These are phyloP conservation scores for Neopipo cinnamomea DNA, from an alignment of 2,113 vertebrate species.

Conservation along the genomic window DNA sequence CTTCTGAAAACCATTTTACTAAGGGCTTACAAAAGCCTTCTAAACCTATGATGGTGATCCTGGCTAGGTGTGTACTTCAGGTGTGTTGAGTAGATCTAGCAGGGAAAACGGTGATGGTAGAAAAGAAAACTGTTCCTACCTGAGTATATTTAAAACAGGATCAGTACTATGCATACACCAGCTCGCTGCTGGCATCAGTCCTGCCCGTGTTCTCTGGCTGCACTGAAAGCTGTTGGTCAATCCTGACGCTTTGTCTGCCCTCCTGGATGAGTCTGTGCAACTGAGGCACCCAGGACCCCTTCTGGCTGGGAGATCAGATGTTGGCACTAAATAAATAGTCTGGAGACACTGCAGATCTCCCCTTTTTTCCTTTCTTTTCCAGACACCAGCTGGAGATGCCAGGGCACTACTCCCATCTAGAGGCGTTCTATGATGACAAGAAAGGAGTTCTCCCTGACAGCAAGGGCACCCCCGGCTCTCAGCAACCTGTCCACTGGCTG, in stretches of 20 bases:
- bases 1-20: background rate
- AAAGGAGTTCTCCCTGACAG: constrained; percentile 87
- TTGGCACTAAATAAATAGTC: background rate
- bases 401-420: constrained; percentile 93
- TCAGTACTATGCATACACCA: background rate
- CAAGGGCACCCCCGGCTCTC: constrained; percentile 78
- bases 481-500: constrained; percentile 81
- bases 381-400: constrained; percentile 95
- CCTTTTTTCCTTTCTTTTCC: background rate
- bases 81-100: background rate
- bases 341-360: background rate
- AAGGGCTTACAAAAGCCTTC: background rate
- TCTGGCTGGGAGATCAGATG: background rate
- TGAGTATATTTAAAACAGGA: background rate
- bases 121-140: background rate
- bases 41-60: background rate
- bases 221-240: background rate
- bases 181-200: background rate
- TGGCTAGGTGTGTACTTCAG: background rate
- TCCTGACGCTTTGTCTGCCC: background rate
- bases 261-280: background rate
- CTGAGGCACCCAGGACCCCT: background rate
- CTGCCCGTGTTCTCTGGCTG: background rate
- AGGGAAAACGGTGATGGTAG: background rate
- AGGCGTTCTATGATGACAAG: constrained; percentile 98